Conservation (phyloP, 1,140 invertebrate genomes). For the Aphelenchoides besseyi region DNA sequence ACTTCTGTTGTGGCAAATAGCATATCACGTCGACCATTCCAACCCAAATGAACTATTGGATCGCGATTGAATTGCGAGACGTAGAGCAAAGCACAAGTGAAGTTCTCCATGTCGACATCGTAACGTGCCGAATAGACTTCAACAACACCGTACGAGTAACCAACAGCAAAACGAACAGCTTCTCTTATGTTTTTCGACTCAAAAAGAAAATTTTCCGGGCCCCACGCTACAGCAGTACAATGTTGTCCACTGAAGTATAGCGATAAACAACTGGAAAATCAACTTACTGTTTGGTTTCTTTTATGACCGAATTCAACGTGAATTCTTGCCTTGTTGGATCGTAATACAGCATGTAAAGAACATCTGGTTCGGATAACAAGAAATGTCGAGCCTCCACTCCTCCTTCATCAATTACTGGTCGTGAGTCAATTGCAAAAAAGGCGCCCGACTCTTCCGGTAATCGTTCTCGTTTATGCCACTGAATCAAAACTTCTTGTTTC, state of each 20-base stretch:
- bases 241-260: neutral
- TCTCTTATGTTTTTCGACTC: neutral
- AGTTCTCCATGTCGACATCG: neutral
- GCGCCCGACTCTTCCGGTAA: neutral
- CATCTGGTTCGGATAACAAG: neutral
- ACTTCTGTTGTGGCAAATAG: conserved; percentile 1
- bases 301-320: neutral
- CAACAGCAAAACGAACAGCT: neutral
- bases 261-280: neutral
- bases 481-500: neutral
- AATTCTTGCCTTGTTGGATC: conserved; percentile 8
- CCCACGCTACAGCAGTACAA: conserved; percentile 15
- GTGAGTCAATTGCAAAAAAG: neutral
- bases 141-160: neutral
- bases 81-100: neutral
- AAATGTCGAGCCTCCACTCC: conserved; percentile 9
- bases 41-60: neutral
- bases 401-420: neutral
- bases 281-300: conserved; percentile 11
- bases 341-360: conserved; percentile 10
- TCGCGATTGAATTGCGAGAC: neutral
- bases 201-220: neutral
- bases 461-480: neutral
- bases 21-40: neutral
- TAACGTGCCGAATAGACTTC: neutral